Evolutionary conservation across 1,140 invertebrate genomes (phyloP), one percentile per base, ranked within the genome.

Genomic region (Drosophila bipectinata): DNA sequence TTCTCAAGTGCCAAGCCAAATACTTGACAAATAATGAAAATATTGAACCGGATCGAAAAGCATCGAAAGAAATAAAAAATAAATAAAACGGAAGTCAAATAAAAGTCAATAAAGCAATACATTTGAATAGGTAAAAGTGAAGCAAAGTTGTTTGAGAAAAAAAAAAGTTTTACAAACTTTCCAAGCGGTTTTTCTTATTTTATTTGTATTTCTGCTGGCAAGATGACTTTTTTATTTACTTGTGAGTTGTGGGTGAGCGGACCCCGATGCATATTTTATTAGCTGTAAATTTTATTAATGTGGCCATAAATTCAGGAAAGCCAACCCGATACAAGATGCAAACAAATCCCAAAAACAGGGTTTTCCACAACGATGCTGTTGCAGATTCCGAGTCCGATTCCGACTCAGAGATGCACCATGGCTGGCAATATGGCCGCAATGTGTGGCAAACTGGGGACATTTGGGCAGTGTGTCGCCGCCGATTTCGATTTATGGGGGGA

Each of bases 281-380:
- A 88, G 82, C 82, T 88, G 82, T 87, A 87, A 83, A 87, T 87
- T 87, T 82, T 79, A 83, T 87, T 87, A 87, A 87, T 87, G 83
- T 88, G 83, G 83, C 79, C 77, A 87, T 88, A 87, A 87, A 87
- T 87, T 76, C 66, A 87, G 77, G 66, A 66, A 79, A 87, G 68
- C 39, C 47, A 55, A 44, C 32, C 24, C 61, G 68, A 72, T 80
- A 84, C 67, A 79, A 79, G 80, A 72, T 60, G 80, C 72, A 74
- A 76, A 68, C 64, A 64, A 80, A 60, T 55, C 52, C 54, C 15
- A 76, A 79, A 79, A 21, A 67, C 79, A 71, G 63, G 53, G 69
- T 56, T 44, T 48, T 21, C 41, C 39, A n/a, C 39, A 18, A 39
- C n/a, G 5, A 4, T 28, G 26, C 26, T 6, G 26, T 6, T 45